Conservation (phyloP, 2,797 vertebrate genomes). For the Naso thynnoides region DNA sequence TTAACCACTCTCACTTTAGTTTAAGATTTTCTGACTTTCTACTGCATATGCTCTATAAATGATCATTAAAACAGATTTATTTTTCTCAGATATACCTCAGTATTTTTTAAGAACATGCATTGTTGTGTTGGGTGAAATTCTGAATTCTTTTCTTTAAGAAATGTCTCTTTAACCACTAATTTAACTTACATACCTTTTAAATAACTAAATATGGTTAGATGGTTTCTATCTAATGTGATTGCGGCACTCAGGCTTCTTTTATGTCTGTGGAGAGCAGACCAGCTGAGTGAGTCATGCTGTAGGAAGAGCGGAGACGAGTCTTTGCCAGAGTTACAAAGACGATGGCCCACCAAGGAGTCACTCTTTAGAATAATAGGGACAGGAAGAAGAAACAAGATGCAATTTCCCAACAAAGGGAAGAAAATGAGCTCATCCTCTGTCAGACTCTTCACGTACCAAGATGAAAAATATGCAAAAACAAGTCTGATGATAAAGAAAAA, state of each 20-base stretch:
- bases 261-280: slow-evolving; percentile 50
- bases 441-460: neutral
- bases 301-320: slow-evolving; percentile 49
- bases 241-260: slow-evolving; percentile 32
- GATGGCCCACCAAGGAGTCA: slow-evolving; percentile 68
- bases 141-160: neutral
- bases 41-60: slow-evolving; percentile 6
- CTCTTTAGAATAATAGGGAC: slow-evolving; percentile 44
- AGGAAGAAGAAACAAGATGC: slow-evolving; percentile 17
- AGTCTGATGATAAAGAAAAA: no score
- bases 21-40: neutral
- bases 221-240: slow-evolving; percentile 40
- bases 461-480: neutral
- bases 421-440: neutral
- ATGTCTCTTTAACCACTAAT: neutral
- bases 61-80: neutral
- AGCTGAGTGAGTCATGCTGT: slow-evolving; percentile 75
- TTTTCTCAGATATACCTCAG: neutral
- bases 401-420: slow-evolving; percentile 9
- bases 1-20: neutral
- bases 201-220: neutral
- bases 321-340: slow-evolving; percentile 61
- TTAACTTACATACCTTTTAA: neutral
- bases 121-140: neutral
- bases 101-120: neutral